Percentiles rank a stretch among this genome's conserved stretches.
These are phyloP conservation scores for Ochropleura leucogaster DNA, from an alignment of 2,888 invertebrate genomes.

Conservation along the genomic window DNA sequence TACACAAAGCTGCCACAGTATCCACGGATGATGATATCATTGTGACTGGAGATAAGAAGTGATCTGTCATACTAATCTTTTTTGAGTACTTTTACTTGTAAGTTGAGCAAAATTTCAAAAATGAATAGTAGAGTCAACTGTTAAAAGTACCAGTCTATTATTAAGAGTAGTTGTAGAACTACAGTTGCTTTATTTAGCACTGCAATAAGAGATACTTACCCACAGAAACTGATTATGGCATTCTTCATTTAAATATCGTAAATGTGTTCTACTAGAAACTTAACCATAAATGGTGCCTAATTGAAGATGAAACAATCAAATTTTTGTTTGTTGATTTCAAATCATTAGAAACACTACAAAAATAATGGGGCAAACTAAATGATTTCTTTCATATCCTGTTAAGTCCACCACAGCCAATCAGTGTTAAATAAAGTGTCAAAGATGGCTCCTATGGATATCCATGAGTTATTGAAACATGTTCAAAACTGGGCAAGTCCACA, in stretches of 20 bases:
- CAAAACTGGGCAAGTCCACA: neutral
- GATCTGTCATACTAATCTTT: slow-evolving; percentile 17
- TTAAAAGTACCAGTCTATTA: neutral
- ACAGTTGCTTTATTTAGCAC: neutral
- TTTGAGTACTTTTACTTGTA: slow-evolving; percentile 5
- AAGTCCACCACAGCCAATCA: neutral
- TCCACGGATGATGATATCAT: slow-evolving; percentile 66
- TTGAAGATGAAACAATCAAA: neutral
- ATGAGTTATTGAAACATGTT: neutral
- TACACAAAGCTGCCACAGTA: slow-evolving; percentile 92
- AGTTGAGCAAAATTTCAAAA: slow-evolving; percentile 5
- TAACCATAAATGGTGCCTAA: neutral
- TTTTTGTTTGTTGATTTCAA: neutral
- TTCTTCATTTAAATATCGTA: neutral
- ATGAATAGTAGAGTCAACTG: neutral
- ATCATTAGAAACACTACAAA: neutral
- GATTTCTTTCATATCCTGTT: neutral
- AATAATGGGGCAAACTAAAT: neutral
- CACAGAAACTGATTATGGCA: neutral
- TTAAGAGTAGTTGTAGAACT: neutral
- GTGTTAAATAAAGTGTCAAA: neutral
- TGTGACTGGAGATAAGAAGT: slow-evolving; percentile 43
- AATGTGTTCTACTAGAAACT: neutral
- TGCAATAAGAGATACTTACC: neutral
- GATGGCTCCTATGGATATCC: neutral